These are phyloP conservation scores for Protodeltote pygarga DNA, from an alignment of 2,888 invertebrate species.

Conservation along the genomic window DNA sequence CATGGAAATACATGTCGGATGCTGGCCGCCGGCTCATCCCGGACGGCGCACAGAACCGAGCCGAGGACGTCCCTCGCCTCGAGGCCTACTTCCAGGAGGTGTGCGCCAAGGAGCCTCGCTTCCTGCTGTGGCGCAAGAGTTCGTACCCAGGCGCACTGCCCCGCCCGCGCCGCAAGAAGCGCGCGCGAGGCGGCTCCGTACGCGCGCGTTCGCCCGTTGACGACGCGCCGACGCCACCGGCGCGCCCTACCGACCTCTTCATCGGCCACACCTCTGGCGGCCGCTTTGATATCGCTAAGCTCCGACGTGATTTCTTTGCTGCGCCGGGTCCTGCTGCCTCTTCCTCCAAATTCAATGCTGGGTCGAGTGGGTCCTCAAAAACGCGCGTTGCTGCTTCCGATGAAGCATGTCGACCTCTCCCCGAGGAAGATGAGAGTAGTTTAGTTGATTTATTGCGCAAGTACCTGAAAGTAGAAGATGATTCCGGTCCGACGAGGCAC, in stretches of 20 bases:
- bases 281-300: slow-evolving; percentile 89
- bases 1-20: slow-evolving; percentile 97
- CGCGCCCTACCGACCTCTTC: slow-evolving; percentile 80
- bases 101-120: slow-evolving; percentile 92
- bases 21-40: slow-evolving; percentile 94
- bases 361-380: slow-evolving; percentile 13
- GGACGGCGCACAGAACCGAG: slow-evolving; percentile 91
- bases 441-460: slow-evolving; percentile 89
- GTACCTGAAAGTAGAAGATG: slow-evolving; percentile 88
- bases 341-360: slow-evolving; percentile 60
- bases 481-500: slow-evolving; percentile 75
- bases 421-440: slow-evolving; percentile 83
- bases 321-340: slow-evolving; percentile 69
- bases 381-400: slow-evolving; percentile 52
- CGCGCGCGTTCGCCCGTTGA: slow-evolving; percentile 89
- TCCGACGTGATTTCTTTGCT: slow-evolving; percentile 89
- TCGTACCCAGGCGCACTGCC: slow-evolving; percentile 92
- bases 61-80: slow-evolving; percentile 92
- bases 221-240: slow-evolving; percentile 82
- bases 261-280: slow-evolving; percentile 87
- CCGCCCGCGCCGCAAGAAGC: slow-evolving; percentile 85
- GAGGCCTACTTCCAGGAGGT: slow-evolving; percentile 95
- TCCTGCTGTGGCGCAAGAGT: slow-evolving; percentile 93
- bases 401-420: slow-evolving; percentile 62
- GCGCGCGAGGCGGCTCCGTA: slow-evolving; percentile 89